These are phyloP conservation scores for Callosobruchus maculatus DNA, from an alignment of 2,888 invertebrate genomes.

Conservation along the genomic window DNA sequence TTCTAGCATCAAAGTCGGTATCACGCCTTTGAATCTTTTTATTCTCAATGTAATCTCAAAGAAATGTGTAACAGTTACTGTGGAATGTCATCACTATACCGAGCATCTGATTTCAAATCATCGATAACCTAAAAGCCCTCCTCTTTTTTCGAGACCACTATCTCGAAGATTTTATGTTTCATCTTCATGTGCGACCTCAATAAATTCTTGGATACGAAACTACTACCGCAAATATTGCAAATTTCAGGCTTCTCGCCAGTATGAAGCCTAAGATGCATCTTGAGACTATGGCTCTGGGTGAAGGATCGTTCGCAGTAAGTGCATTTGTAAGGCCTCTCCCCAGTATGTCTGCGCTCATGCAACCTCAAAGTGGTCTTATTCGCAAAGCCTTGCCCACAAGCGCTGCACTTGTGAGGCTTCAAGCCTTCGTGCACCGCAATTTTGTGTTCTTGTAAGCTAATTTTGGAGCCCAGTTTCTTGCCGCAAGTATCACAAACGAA, in stretches of 20 bases:
- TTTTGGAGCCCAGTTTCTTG: slow-evolving; percentile 48
- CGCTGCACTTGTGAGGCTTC: slow-evolving; percentile 50
- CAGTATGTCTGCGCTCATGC: slow-evolving; percentile 55
- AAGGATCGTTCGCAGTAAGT: slow-evolving; percentile 56
- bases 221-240: slow-evolving; percentile 38
- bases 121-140: background rate
- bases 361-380: slow-evolving; percentile 54
- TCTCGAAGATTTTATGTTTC: slow-evolving; percentile 33
- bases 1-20: background rate
- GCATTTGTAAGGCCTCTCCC: slow-evolving; percentile 54
- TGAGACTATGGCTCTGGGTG: slow-evolving; percentile 38
- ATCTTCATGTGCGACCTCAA: slow-evolving; percentile 36
- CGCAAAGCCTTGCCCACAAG: slow-evolving; percentile 57
- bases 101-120: too few species aligned
- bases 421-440: slow-evolving; percentile 41
- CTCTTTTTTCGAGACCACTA: slow-evolving; percentile 8
- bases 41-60: background rate
- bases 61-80: background rate
- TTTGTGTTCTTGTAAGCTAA: slow-evolving; percentile 33
- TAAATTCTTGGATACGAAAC: slow-evolving; percentile 35
- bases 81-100: too few species aligned
- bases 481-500: slow-evolving; percentile 52
- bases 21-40: background rate
- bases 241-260: slow-evolving; percentile 48
- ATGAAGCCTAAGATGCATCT: slow-evolving; percentile 44